Percentiles rank a stretch among this genome's conserved stretches.
Evolutionary conservation across 2,113 vertebrate species (phyloP).

Genomic region (Emydura subglobosa): DNA sequence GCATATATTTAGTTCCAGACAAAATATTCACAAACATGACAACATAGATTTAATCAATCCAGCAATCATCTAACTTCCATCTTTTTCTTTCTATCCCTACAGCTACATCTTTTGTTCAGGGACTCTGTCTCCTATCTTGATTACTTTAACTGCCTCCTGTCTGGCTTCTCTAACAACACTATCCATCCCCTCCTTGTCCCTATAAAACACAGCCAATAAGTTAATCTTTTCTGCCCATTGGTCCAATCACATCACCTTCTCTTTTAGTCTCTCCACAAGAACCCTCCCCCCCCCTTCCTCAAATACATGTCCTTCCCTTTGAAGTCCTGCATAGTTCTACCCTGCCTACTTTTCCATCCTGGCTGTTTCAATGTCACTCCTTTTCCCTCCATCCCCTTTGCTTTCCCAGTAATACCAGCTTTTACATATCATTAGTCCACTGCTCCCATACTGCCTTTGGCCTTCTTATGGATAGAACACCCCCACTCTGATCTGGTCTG

Average conservation of each 20-base stretch:
- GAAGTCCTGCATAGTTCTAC: background rate
- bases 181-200: background rate
- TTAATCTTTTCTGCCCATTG: background rate
- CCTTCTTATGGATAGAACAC: background rate
- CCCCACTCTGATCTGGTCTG: background rate
- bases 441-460: background rate
- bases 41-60: constrained; percentile 30
- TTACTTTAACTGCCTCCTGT: constrained; percentile 47
- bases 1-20: background rate
- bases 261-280: background rate
- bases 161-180: constrained; percentile 4
- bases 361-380: background rate
- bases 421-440: background rate
- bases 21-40: constrained; percentile 51
- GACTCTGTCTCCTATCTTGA: constrained; percentile 19
- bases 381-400: background rate
- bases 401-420: background rate
- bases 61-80: constrained; percentile 47
- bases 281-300: background rate
- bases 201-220: background rate
- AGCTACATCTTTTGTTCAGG: background rate
- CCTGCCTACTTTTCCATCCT: background rate
- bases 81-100: background rate
- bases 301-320: background rate
- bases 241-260: background rate